A percentile compares a stretch with the other conserved stretches of the same genome.
Evolutionary conservation across 1,140 invertebrate genomes (phyloP).

Genomic region (Lordiphosa mommai): DNA sequence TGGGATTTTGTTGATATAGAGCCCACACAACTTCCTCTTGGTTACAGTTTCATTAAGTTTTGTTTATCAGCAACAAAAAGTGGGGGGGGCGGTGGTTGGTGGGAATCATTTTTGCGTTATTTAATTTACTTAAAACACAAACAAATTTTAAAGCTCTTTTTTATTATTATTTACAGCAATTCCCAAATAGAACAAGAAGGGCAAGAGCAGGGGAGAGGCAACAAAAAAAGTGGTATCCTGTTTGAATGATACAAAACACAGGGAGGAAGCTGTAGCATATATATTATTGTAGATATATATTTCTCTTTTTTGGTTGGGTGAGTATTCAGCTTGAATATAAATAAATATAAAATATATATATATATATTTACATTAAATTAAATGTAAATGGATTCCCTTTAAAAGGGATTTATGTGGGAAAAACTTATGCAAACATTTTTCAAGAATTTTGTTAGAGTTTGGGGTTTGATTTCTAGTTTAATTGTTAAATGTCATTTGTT

Average conservation of each 20-base stretch:
- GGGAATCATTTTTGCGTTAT: constrained; percentile 5
- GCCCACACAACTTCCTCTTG: constrained; percentile 5
- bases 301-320: neutral
- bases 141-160: neutral
- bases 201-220: neutral
- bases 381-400: too few relatives aligned
- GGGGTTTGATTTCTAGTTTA: too few relatives aligned
- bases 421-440: too few relatives aligned
- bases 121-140: constrained; percentile 1
- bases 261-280: neutral
- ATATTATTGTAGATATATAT: neutral
- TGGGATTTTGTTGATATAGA: neutral
- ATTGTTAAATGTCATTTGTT: constrained; percentile 26
- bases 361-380: too few relatives aligned
- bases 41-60: constrained; percentile 3
- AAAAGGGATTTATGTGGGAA: too few relatives aligned
- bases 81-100: neutral
- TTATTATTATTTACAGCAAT: constrained; percentile 12
- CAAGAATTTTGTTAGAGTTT: too few relatives aligned
- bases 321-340: too few relatives aligned
- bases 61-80: neutral
- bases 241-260: neutral
- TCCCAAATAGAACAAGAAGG: neutral
- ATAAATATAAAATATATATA: too few relatives aligned
- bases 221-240: neutral